Base-by-base conservation (phyloP, 2,797 vertebrate species). In the Mus caroli region DNA sequence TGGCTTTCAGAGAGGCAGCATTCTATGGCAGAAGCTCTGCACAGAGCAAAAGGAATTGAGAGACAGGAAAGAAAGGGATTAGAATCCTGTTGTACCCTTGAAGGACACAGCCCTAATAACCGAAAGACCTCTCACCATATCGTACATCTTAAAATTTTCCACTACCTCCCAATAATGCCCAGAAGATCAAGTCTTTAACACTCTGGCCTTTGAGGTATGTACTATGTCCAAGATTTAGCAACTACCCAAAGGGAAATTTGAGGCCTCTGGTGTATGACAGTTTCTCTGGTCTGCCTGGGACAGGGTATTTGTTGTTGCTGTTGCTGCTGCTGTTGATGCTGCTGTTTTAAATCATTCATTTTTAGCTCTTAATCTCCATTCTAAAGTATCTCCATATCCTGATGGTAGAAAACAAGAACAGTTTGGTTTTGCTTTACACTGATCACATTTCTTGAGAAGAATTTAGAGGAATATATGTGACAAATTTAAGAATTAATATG, bases 401-500 rank as follows among this genome's bases (percentile, higher is more conserved):
- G 73, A n/a, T 12, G 34, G 9, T 26, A 84, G 37, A 69, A 86
- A 77, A 54, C 67, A 10, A 56, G 6, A 93, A 88, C 83, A 15
- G 5, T 64, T 92, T 88, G 34, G 31, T 90, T 93, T 93, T 56
- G 40, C 90, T 95, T 94, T 80, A 67, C 14, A 10, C 75, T 92
- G 54, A 52, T 46, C 43, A 56, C 46, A 46, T 80, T 76, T 92
- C 78, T 77, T 76, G 73, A 84, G 31, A 90, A 78, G 69, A 94
- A 90, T 4, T 88, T 91, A 26, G 12, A 90, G 75, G 96, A 94
- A 85, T 15, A 83, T 1, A 40, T 56, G 54, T 46, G 75, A 79
- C 62, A 79, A 28, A 80, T 64, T 96, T 91, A 90, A 91, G 54
- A 94, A 90, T 77, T 79, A 78, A n/a, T 83, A 60, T 54, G 15